Conservation (phyloP, 1,140 invertebrate species). For the Drosophila sp. region DNA sequence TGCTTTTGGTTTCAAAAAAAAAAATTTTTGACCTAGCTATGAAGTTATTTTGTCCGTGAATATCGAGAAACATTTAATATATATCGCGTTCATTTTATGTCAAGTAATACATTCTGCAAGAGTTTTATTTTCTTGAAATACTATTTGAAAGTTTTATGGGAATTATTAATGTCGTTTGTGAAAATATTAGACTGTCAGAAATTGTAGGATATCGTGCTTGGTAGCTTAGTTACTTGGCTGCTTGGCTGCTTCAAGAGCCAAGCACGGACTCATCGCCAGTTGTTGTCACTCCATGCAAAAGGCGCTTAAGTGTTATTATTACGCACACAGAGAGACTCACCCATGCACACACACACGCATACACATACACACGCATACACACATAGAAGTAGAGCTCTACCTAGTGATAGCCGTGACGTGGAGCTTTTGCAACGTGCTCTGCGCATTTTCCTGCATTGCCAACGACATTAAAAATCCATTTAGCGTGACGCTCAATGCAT, state of each 20-base stretch:
- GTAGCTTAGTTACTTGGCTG: no score
- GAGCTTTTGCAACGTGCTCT: conserved; percentile 58
- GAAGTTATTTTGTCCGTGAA: no score
- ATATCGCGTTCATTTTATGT: no score
- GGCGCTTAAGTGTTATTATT: conserved; percentile 76
- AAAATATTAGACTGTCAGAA: background rate
- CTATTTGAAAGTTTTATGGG: no score
- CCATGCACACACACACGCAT: background rate
- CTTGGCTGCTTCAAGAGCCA: background rate
- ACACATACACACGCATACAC: conserved; percentile 10
- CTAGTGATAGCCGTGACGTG: conserved; percentile 54
- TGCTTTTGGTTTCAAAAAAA: no score
- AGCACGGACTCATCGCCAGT: conserved; percentile 52
- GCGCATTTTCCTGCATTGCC: conserved; percentile 68
- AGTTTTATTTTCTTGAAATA: no score
- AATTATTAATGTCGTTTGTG: no score
- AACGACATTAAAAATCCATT: conserved; percentile 83
- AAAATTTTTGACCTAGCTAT: no score
- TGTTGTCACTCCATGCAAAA: conserved; percentile 24
- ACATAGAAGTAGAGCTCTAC: conserved; percentile 36
- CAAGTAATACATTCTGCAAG: no score
- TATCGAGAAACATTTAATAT: no score
- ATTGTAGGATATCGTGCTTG: background rate
- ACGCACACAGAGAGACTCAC: conserved; percentile 31
- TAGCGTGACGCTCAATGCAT: conserved; percentile 69